phyloP scores from a whole-genome alignment of 2,797 vertebrate species.

The Hippocampus kuda region DNA sequence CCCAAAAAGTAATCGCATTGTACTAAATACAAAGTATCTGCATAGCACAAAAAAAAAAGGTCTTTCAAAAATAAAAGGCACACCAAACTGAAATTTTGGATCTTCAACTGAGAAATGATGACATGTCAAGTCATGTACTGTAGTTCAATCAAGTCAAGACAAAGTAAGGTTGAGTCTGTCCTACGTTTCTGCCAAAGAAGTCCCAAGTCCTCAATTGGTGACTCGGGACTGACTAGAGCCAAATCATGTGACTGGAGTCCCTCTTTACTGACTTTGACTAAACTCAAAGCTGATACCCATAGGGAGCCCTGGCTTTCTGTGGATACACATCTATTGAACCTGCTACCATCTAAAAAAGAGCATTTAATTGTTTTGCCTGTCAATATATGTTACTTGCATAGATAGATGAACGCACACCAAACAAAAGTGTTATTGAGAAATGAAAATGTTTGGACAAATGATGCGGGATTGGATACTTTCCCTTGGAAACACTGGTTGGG shows the following conservation, averaged over 20 bases:
- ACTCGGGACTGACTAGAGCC: neutral
- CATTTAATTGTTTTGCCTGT: neutral
- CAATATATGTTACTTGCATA: neutral
- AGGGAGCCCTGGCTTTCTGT: neutral
- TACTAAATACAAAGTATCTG: too few relatives aligned
- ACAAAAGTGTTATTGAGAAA: too few relatives aligned
- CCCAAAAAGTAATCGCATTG: too few relatives aligned
- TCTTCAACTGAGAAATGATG: neutral
- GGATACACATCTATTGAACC: too few relatives aligned
- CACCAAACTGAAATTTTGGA: neutral
- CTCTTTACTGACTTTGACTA: neutral
- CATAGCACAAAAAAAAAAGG: neutral
- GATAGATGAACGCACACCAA: neutral
- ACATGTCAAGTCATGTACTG: neutral
- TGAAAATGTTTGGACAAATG: neutral
- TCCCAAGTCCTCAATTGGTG: neutral
- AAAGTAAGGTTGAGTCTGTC: neutral
- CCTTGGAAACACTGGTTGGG: too few relatives aligned
- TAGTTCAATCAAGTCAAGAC: too few relatives aligned
- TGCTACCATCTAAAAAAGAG: neutral
- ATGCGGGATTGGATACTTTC: neutral
- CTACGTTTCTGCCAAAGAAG: neutral
- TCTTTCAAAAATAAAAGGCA: neutral
- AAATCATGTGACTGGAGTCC: neutral
- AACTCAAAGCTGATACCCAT: neutral